A percentile compares a stretch with the other conserved stretches of the same genome.
Conservation (phyloP, 2,888 invertebrate genomes). For the Chymomyza fuscimana region DNA sequence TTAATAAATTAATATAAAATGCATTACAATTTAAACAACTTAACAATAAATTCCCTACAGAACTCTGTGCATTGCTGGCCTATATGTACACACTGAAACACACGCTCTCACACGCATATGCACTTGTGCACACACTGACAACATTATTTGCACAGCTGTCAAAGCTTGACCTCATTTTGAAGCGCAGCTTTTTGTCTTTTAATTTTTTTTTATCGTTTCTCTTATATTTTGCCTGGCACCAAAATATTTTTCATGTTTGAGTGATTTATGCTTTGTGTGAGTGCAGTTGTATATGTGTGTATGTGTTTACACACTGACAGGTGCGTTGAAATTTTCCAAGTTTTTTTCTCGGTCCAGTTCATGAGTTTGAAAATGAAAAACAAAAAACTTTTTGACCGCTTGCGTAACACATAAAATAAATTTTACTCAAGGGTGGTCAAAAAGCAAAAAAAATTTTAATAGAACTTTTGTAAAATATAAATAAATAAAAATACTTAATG, state of each 20-base stretch:
- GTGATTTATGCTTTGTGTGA: constrained; percentile 51
- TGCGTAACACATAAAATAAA: constrained; percentile 4
- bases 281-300: not conserved
- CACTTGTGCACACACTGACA: constrained; percentile 45
- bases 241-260: constrained; percentile 53
- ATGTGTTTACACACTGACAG: constrained; percentile 4
- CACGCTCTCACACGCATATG: constrained; percentile 16
- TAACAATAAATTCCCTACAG: constrained; percentile 31
- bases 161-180: constrained; percentile 67
- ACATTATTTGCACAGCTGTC: constrained; percentile 74
- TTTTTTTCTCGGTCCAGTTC: constrained; percentile 4
- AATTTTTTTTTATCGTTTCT: constrained; percentile 2
- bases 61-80: not conserved
- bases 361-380: not conserved
- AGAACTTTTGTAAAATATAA: constrained; percentile 23
- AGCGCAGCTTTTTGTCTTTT: constrained; percentile 41
- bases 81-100: constrained; percentile 10
- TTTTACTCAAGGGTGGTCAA: not conserved
- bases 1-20: constrained; percentile 70
- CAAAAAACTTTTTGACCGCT: constrained; percentile 4
- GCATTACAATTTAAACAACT: constrained; percentile 61
- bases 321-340: not conserved
- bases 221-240: constrained; percentile 3
- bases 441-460: not conserved
- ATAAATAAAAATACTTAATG: constrained; percentile 39